Evolutionary conservation across 2,797 vertebrate species (phyloP), one percentile per base, ranked within the genome.

Genomic region (Typhlichthys eigenmanni): DNA sequence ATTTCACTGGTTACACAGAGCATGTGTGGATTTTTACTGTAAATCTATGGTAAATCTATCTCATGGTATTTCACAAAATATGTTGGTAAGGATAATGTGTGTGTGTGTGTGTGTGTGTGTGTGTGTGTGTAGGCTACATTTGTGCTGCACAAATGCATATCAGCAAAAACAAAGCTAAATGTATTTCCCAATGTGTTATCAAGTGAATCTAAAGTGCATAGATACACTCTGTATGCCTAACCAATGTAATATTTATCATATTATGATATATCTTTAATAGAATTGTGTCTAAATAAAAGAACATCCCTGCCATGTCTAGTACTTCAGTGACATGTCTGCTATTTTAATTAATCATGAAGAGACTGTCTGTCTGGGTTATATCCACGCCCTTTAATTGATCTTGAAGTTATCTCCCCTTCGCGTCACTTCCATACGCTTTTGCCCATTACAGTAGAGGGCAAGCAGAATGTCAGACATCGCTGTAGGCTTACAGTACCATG

Each of bases 331-430:
- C 87, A 88, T 86, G 87, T 85, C 81, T 79, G 75, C 56, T 48
- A 58, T 69, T 83, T 91, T 76, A 85, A 91, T 90, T 90, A 92
- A 90, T 91, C 69, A 92, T 87, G 56, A 69, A 52, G 61, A 69
- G 59, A 47, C 66, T 75, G 87, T 85, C 88, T 72, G 71, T 85
- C 71, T 78, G 59, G 83, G 81, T 91, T 86, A 87, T 83, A 78
- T 87, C 67, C 60, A 60, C 74, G 71, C 70, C 69, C 71, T 64
- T 79, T 86, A 77, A 85, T 87, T 87, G 62, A 79, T 57, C 68
- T 77, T 80, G 79, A 92, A 84, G 83, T 47, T 61, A 64, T 66
- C 80, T 82, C 69, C 59, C 17, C 60, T 68, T 81, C 72, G 68
- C 58, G 68, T 81, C 74, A 69, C 58, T 70, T 73, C 53, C 65